phyloP scores from a whole-genome alignment of 2,797 vertebrate genomes.

The Pantherophis alleghaniensis region DNA sequence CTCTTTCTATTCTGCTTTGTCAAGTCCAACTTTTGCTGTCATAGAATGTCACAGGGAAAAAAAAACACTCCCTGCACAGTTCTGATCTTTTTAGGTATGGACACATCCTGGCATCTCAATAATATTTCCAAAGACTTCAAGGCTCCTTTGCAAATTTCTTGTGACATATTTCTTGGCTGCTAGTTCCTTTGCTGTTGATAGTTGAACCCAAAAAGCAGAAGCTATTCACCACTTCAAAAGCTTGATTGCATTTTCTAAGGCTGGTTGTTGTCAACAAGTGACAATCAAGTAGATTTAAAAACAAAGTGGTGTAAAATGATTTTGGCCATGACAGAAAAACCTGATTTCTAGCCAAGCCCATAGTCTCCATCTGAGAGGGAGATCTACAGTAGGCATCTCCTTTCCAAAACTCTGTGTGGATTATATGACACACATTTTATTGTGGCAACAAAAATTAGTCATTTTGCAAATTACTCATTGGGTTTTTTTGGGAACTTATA shows the following conservation, averaged over 20 bases:
- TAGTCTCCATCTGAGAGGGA: not conserved
- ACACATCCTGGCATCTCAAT: constrained; percentile 10
- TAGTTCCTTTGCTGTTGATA: not conserved
- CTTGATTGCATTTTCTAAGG: not conserved
- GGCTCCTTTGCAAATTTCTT: not conserved
- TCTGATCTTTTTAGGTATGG: not conserved
- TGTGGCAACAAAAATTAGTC: constrained; percentile 27
- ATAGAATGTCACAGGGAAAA: not conserved
- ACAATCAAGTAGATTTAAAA: not conserved
- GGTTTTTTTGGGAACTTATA: constrained; percentile 8
- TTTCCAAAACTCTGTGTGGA: constrained; percentile 17
- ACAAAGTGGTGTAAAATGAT: not conserved
- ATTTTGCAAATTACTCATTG: constrained; percentile 9
- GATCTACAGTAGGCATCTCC: not conserved
- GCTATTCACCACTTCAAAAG: not conserved
- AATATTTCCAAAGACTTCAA: not conserved
- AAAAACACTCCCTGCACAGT: not conserved
- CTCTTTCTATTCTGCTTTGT: not conserved
- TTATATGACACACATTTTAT: not conserved
- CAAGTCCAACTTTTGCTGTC: not conserved
- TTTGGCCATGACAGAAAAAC: not conserved
- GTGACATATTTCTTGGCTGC: not conserved
- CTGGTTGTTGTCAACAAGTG: not conserved
- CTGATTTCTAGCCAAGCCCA: not conserved
- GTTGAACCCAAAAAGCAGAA: not conserved